Evolutionary conservation across 2,888 invertebrate genomes (phyloP).

Genomic region (Anoncus sp.): DNA sequence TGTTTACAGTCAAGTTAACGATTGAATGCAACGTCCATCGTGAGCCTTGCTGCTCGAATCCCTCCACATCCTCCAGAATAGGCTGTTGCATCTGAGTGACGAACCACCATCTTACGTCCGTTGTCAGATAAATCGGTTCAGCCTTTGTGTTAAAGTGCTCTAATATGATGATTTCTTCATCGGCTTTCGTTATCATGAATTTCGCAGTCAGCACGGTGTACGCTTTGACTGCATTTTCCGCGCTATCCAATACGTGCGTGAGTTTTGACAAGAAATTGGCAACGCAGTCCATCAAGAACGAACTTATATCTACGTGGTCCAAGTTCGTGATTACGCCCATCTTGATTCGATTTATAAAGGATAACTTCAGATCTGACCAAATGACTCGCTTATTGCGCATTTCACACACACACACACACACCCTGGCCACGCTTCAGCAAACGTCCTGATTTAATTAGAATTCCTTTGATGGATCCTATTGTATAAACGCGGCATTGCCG

Average conservation of each 20-base stretch:
- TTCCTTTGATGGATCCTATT: slow-evolving; percentile 1
- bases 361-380: slow-evolving; percentile 35
- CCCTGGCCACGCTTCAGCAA: slow-evolving; percentile 24
- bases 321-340: slow-evolving; percentile 28
- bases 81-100: background rate
- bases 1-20: slow-evolving; percentile 65
- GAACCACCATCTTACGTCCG: background rate
- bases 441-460: slow-evolving; percentile 7
- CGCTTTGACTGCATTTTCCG: slow-evolving; percentile 41
- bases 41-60: background rate
- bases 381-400: slow-evolving; percentile 3
- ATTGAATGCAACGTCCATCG: slow-evolving; percentile 66
- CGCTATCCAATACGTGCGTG: background rate
- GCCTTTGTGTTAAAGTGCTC: slow-evolving; percentile 41
- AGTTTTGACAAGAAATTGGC: slow-evolving; percentile 8
- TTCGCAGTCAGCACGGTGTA: slow-evolving; percentile 64
- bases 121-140: background rate
- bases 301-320: slow-evolving; percentile 23
- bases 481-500: background rate
- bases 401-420: background rate
- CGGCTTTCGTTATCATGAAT: slow-evolving; percentile 57
- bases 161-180: slow-evolving; percentile 60
- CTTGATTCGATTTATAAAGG: slow-evolving; percentile 32
- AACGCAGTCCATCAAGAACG: slow-evolving; percentile 34
- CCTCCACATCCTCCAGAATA: background rate